These are phyloP conservation scores for Synergus umbraculus DNA, from an alignment of 2,888 invertebrate species.

Conservation along the genomic window DNA sequence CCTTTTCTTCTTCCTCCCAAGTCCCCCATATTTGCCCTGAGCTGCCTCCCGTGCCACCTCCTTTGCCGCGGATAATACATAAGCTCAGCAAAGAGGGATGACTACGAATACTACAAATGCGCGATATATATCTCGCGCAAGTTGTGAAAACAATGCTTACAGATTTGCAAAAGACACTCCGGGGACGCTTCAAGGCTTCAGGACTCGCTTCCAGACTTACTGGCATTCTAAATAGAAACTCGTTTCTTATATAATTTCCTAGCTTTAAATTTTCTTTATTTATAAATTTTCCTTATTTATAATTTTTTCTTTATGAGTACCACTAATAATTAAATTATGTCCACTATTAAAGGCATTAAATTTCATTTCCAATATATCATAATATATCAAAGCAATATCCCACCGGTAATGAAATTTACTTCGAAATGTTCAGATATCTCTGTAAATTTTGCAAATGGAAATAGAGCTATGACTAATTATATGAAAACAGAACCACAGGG, in stretches of 20 bases:
- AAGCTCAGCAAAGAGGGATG: conserved; percentile 24
- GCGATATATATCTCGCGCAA: conserved; percentile 27
- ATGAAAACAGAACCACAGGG: neutral
- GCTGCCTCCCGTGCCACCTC: neutral
- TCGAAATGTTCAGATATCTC: neutral
- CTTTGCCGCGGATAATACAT: conserved; percentile 23
- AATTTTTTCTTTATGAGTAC: too few relatives aligned
- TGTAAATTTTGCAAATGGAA: neutral
- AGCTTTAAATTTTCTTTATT: too few relatives aligned
- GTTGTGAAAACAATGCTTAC: conserved; percentile 26
- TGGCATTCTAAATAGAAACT: neutral
- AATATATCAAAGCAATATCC: neutral
- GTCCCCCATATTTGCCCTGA: neutral
- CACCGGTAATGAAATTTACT: neutral
- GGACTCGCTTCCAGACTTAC: conserved; percentile 17
- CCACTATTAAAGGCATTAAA: neutral
- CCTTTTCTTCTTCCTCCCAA: neutral
- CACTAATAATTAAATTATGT: too few relatives aligned
- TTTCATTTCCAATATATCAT: neutral
- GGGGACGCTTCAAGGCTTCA: neutral
- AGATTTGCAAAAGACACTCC: conserved; percentile 35
- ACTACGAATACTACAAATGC: conserved; percentile 17
- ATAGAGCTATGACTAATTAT: neutral
- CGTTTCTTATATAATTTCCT: neutral
- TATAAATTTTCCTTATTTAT: too few relatives aligned